Percentiles rank a stretch among this genome's conserved stretches.
Evolutionary conservation across 1,140 invertebrate genomes (phyloP).

Genomic region (Panagrolaimus sp.): DNA sequence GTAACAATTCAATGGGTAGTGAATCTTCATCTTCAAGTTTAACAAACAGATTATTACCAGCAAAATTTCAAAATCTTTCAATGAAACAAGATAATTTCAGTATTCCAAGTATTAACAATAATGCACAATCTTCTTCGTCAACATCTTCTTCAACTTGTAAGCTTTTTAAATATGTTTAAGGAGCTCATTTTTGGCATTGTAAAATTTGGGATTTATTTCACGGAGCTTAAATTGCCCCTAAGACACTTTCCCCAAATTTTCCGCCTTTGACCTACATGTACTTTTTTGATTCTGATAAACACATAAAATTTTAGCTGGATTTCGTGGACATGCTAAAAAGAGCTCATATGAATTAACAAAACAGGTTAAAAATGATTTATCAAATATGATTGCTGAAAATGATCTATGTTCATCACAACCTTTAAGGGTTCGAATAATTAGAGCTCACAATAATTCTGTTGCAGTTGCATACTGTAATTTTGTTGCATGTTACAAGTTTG

Average conservation of each 20-base stretch:
- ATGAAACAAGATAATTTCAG: too few relatives aligned
- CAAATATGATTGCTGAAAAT: conserved; percentile 14
- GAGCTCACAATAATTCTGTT: conserved; percentile 95
- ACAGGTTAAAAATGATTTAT: conserved; percentile 11
- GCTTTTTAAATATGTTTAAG: too few relatives aligned
- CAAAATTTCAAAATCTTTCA: neutral
- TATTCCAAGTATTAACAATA: too few relatives aligned
- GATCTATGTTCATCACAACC: conserved; percentile 65
- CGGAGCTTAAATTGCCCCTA: too few relatives aligned
- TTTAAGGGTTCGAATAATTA: conserved; percentile 81
- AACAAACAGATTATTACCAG: neutral
- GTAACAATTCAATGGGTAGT: neutral
- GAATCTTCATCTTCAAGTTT: neutral
- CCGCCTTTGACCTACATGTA: too few relatives aligned
- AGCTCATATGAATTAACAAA: conserved; percentile 12
- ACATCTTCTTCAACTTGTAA: neutral
- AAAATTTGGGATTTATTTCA: too few relatives aligned
- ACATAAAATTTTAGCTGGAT: neutral
- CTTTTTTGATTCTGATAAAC: too few relatives aligned
- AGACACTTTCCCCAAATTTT: too few relatives aligned
- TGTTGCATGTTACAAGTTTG: conserved; percentile 82
- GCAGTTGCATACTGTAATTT: conserved; percentile 91
- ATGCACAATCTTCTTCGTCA: too few relatives aligned
- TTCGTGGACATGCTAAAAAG: conserved; percentile 23
- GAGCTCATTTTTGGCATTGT: too few relatives aligned